phyloP scores from a whole-genome alignment of 2,797 vertebrate genomes.

The Liasis olivaceus region DNA sequence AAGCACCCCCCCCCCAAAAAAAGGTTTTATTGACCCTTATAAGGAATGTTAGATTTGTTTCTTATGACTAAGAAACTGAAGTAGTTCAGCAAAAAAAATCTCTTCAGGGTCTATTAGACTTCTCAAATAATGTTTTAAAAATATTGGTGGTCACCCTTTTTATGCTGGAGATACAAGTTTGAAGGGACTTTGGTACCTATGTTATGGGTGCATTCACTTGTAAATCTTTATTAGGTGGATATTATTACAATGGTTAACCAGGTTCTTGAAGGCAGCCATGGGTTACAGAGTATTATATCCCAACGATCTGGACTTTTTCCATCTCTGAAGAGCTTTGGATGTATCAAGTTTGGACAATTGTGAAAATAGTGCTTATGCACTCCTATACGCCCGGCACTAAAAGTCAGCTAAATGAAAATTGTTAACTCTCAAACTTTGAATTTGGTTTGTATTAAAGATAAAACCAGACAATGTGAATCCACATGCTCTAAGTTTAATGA shows the following conservation, averaged over 20 bases:
- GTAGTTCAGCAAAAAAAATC: no score
- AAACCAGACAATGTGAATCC: no score
- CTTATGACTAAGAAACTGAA: no score
- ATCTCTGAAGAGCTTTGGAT: not conserved
- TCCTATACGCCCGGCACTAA: not conserved
- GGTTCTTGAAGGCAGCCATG: not conserved
- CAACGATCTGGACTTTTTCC: not conserved
- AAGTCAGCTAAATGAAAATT: not conserved
- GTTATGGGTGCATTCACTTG: not conserved
- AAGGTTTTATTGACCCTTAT: no score
- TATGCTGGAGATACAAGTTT: not conserved
- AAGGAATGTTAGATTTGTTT: no score
- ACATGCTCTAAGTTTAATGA: no score
- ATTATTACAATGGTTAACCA: not conserved
- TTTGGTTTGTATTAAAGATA: not conserved
- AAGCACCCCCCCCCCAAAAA: rapidly evolving
- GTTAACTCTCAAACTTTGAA: not conserved
- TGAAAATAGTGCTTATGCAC: not conserved
- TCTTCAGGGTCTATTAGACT: not conserved
- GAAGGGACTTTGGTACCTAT: not conserved
- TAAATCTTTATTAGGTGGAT: not conserved
- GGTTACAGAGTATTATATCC: not conserved
- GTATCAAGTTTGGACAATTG: not conserved
- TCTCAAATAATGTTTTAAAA: not conserved
- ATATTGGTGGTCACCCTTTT: not conserved